Evolutionary conservation across 1,140 invertebrate species (phyloP), one percentile per base, ranked within the genome.

Genomic region (Manduca sexta): DNA sequence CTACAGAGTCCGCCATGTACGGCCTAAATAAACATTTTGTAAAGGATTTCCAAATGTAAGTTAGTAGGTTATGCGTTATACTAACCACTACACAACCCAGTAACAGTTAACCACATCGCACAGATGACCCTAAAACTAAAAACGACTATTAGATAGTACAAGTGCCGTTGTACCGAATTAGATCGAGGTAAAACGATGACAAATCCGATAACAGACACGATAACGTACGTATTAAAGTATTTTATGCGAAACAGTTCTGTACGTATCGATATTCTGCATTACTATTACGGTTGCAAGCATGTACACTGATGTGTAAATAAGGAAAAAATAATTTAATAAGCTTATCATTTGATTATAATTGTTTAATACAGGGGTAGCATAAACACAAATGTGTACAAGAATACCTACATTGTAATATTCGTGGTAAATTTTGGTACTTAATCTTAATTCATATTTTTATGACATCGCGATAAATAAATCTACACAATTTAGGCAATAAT

Each of bases 151-250:
- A 59, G 41, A 56, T 57, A 55, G 45, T 53, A 51, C 21, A 45
- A 45, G 37, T 54, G 40, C 40, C 43, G 48, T 49, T 52, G 59
- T 56, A 47, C 57, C 56, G 41, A 70, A 70, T 59, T 67, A 62
- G 67, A 70, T 67, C 64, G 59, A 59, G 63, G 60, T 57, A 60
- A 64, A 58, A 31, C 45, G 58, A 63, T 69, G 59, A 67, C 60
- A 59, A 58, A 49, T 15, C 34, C 53, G 66, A 69, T 69, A 69
- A 63, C 49, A 45, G 31, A 26, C 40, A 18, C 44, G 60, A 63
- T 61, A 63, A 60, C 52, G 33, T 56, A 63, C 57, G 46, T 52
- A 49, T 50, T 46, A 49, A 21, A 51, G 39, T 50, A 50, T 26
- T 51, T 14, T 41, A 40, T 56, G 52, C 51, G 56, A 52, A 58